A percentile compares a stretch with the other conserved stretches of the same genome.
These are phyloP conservation scores for Drosophila grimshawi DNA, from an alignment of 1,140 invertebrate genomes.

Conservation along the genomic window DNA sequence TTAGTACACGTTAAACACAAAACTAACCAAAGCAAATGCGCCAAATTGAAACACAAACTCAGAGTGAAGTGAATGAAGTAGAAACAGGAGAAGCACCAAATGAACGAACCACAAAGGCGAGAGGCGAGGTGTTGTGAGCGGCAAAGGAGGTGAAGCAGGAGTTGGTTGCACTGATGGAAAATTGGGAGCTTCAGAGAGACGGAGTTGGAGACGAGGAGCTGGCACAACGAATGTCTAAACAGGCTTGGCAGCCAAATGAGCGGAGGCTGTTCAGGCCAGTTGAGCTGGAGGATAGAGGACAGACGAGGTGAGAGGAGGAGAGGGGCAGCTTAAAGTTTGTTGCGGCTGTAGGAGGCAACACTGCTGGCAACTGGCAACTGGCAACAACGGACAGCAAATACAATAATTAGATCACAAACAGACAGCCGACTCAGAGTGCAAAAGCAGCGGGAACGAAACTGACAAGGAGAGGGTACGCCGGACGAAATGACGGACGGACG, in stretches of 20 bases:
- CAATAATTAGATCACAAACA: slow-evolving; percentile 79
- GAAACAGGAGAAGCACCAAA: slow-evolving; percentile 40
- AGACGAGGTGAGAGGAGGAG: not conserved
- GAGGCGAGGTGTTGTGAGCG: not conserved
- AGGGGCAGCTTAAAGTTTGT: not conserved
- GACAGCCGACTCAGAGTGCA: slow-evolving; percentile 54
- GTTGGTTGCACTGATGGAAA: slow-evolving; percentile 16
- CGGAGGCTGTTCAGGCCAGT: slow-evolving; percentile 1
- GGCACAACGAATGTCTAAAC: slow-evolving; percentile 37
- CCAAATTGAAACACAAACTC: slow-evolving; percentile 66
- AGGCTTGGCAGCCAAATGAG: slow-evolving; percentile 20
- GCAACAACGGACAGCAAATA: slow-evolving; percentile 79
- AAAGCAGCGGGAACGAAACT: slow-evolving; percentile 58
- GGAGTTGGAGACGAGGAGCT: slow-evolving; percentile 17
- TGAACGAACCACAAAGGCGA: not conserved
- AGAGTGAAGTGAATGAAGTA: slow-evolving; percentile 37
- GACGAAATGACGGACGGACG: too few species aligned
- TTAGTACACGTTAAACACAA: slow-evolving; percentile 51
- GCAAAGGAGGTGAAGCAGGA: slow-evolving; percentile 10
- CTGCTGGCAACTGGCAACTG: slow-evolving; percentile 42
- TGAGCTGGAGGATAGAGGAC: not conserved
- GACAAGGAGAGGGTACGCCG: not conserved
- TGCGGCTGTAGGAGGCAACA: slow-evolving; percentile 37
- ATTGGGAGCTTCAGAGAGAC: slow-evolving; percentile 24
- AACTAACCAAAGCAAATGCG: slow-evolving; percentile 66